These are phyloP conservation scores for Epizoanthus fatuus DNA, from an alignment of 92 coral and sea anemone species.

Conservation along the genomic window DNA sequence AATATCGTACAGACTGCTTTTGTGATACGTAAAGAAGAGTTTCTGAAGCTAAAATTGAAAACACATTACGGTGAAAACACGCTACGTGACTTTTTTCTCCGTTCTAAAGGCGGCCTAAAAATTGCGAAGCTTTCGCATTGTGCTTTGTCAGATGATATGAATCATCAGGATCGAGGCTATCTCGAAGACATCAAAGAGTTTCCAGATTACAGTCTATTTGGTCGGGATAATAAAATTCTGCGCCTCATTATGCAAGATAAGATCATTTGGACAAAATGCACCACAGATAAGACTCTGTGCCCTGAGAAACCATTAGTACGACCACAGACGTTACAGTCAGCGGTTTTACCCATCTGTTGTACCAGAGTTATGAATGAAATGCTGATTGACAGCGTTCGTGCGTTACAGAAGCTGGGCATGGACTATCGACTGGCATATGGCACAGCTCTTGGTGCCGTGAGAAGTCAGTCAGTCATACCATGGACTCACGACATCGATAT, in stretches of 20 bases:
- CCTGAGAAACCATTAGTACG: constrained; percentile 41
- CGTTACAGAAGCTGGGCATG: neutral
- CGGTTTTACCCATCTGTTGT: constrained; percentile 51
- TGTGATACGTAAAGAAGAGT: constrained; percentile 29
- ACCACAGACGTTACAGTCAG: constrained; percentile 34
- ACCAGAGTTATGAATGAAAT: constrained; percentile 24
- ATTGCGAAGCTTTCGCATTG: constrained; percentile 24
- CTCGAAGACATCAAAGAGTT: constrained; percentile 31
- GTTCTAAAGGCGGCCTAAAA: constrained; percentile 26
- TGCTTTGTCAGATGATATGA: constrained; percentile 42
- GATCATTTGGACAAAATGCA: constrained; percentile 38
- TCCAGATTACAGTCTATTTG: constrained; percentile 46
- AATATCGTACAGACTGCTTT: constrained; percentile 45
- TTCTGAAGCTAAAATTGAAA: constrained; percentile 29
- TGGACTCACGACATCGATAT: constrained; percentile 32
- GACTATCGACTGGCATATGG: constrained; percentile 34
- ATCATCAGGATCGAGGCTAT: constrained; percentile 31
- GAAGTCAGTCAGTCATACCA: constrained; percentile 28
- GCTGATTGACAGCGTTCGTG: constrained; percentile 17
- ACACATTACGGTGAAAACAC: constrained; percentile 39
- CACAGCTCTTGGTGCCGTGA: constrained; percentile 21
- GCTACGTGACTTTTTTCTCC: constrained; percentile 22
- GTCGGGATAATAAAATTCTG: constrained; percentile 44
- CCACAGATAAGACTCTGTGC: constrained; percentile 7
- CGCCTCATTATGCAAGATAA: constrained; percentile 29